Percentiles rank a stretch among this genome's conserved stretches.
These are phyloP conservation scores for Pelmatolapia mariae DNA, from an alignment of 2,113 vertebrate species.

Conservation along the genomic window DNA sequence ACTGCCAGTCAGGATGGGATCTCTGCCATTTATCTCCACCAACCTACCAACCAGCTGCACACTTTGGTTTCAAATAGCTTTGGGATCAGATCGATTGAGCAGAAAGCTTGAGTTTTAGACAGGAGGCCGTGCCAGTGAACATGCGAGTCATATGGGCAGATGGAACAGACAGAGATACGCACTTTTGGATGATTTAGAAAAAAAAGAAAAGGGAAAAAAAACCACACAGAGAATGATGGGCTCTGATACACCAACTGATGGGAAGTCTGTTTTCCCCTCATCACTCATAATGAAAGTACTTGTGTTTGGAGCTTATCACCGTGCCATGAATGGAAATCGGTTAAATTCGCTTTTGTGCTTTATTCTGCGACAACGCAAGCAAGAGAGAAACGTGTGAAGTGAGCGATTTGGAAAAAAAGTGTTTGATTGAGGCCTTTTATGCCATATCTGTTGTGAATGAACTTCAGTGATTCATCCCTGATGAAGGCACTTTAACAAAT, in stretches of 20 bases:
- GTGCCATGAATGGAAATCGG: not conserved
- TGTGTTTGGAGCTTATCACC: not conserved
- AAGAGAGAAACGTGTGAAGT: not conserved
- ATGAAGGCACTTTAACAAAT: not conserved
- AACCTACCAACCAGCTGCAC: slow-evolving; percentile 42
- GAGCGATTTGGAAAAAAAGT: not conserved
- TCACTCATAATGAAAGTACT: not conserved
- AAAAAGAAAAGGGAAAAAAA: not conserved
- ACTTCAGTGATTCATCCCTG: slow-evolving; percentile 12
- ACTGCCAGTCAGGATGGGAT: slow-evolving; percentile 1
- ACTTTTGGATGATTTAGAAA: not conserved
- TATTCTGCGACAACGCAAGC: not conserved
- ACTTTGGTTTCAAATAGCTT: not conserved
- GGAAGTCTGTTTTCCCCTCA: not conserved
- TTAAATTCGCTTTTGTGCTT: not conserved
- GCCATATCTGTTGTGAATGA: not conserved
- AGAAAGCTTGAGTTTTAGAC: not conserved
- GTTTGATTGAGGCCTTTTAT: slow-evolving; percentile 4
- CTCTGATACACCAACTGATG: not conserved
- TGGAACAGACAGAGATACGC: not conserved
- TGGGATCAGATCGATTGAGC: slow-evolving; percentile 24
- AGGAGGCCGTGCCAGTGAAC: not conserved
- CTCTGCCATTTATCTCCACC: slow-evolving; percentile 32
- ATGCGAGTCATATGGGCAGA: slow-evolving; percentile 14
- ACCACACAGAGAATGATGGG: not conserved